Evolutionary conservation across 2,797 vertebrate species (phyloP), one percentile per base, ranked within the genome.

Genomic region (Sebastes dallii): DNA sequence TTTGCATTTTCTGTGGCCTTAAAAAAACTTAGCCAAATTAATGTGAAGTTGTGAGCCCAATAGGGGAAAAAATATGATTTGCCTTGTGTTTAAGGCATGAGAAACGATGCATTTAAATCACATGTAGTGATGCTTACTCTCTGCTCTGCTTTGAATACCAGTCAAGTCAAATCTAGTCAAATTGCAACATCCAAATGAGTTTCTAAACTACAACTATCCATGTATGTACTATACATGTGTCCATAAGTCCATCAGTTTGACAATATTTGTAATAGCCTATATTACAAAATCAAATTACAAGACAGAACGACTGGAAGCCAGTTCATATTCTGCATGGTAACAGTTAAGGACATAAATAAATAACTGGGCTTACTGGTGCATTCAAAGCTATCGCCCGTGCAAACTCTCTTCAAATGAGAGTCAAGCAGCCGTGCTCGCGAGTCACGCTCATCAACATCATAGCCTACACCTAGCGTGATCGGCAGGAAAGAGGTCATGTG

Each of bases 161-260:
- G 77, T 81, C 39, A 39, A 87, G 74, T 86, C 78, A 92, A 91
- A 92, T 84, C 2, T 52, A 91, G 87, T 87, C 72, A 92, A 91
- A 94, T 85, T 60, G 22, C 20, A 73, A 58, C 18, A 73, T 72
- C 16, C 13, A 67, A 82, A 80, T 82, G 22, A 2, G 8, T 69
- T 68, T 62, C 3, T 3, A 68, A 66, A 75, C 72, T 55, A 65
- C 73, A 83, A 46, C 71, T 67, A 55, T 73, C 71, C 81, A 42
- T 14, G 39, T 14, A 16, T 42, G 39, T 16, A 1, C 39, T 42
- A 42, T 42, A 42, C 39, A 4, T 32, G 30, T 32, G 0, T 46
- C 42, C 42, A 18, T 46, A 18, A 18, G 42, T 42, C 39, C 13
- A 39, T 39, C 13, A 14, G 42, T 52, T 18, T 52, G 50, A 1